Base-by-base conservation (phyloP, 2,113 vertebrate genomes). In the Cynocephalus volans region DNA sequence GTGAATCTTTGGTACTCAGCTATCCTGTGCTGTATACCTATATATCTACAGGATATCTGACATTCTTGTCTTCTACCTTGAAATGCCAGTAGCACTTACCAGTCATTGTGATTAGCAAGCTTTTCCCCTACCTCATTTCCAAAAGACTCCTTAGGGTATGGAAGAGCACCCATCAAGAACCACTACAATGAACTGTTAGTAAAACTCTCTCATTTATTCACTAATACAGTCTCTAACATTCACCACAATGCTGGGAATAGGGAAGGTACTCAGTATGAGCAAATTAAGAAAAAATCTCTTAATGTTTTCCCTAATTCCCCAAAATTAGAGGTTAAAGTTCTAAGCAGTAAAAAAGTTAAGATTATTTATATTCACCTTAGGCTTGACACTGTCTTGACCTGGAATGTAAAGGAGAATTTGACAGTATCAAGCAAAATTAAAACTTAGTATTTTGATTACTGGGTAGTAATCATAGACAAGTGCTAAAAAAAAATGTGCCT, bases 251-350 rank as follows among this genome's bases (percentile, higher is more conserved):
- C 41, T 41, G 41, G 41, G 41, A 41, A 41, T 4, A 41, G 41
- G 41, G 41, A 41, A 41, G 41, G 41, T 41, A 41, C 41, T 41
- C 41, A 41, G 41, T 41, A 41, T 41, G 41, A 41, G 41, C 41
- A 41, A 41, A 41, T 41, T 41, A 69, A 33, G 17, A 13, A 28
- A n/a, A 31, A 79, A 87, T 7, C 15, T 82, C 48, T 83, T 58
- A 69, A 33, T 73, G 28, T 76, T 84, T 84, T 83, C 41, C 17
- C 31, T 36, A 65, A 24, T 77, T 84, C 48, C 19, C 14, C 4
- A 70, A 76, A 89, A 84, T 76, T 65, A 89, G 62, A 76, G 50
- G 36, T 73, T 67, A 75, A 90, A 90, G 70, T 70, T 93, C 23
- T 26, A 88, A 80, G 26, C 13, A 88, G 12, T 81, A 88, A 75